These are phyloP conservation scores for Enteromius argenteus DNA, from an alignment of 2,797 vertebrate genomes.

Conservation along the genomic window DNA sequence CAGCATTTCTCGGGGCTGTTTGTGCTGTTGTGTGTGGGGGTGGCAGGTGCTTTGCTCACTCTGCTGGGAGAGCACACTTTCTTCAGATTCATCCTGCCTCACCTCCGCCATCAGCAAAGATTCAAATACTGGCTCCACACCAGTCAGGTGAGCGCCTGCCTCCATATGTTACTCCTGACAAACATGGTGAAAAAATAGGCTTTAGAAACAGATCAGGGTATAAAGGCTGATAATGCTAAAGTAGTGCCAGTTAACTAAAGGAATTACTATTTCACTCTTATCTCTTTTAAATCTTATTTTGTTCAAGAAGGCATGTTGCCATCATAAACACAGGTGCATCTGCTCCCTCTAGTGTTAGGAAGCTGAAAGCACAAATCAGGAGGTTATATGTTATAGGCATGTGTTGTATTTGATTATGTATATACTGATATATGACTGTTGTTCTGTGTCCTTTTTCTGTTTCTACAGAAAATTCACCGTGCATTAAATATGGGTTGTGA, in stretches of 20 bases:
- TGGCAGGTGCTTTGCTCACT: conserved; percentile 89
- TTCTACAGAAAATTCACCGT: conserved; percentile 89
- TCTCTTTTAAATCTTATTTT: background rate
- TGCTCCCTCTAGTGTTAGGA: conserved; percentile 72
- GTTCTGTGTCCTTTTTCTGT: background rate
- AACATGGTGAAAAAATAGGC: background rate
- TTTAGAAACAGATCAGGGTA: background rate
- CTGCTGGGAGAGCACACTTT: conserved; percentile 89
- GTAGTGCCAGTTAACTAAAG: background rate
- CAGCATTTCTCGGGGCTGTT: conserved; percentile 94
- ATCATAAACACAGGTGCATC: conserved; percentile 25
- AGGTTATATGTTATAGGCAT: background rate
- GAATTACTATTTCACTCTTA: background rate
- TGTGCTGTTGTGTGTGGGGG: conserved; percentile 90
- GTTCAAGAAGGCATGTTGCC: background rate
- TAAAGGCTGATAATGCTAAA: background rate
- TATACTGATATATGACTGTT: background rate
- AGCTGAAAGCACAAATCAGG: conserved; percentile 14
- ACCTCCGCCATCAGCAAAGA: conserved; percentile 82
- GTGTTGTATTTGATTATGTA: background rate
- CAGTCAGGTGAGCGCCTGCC: conserved; percentile 84
- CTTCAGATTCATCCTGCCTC: conserved; percentile 88
- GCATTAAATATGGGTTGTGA: conserved; percentile 84
- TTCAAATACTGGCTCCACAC: conserved; percentile 95
- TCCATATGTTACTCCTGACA: background rate